A percentile compares a stretch with the other conserved stretches of the same genome.
Evolutionary conservation across 64 coral and sea anemone species (phyloP).

Genomic region (Montipora foliosa): DNA sequence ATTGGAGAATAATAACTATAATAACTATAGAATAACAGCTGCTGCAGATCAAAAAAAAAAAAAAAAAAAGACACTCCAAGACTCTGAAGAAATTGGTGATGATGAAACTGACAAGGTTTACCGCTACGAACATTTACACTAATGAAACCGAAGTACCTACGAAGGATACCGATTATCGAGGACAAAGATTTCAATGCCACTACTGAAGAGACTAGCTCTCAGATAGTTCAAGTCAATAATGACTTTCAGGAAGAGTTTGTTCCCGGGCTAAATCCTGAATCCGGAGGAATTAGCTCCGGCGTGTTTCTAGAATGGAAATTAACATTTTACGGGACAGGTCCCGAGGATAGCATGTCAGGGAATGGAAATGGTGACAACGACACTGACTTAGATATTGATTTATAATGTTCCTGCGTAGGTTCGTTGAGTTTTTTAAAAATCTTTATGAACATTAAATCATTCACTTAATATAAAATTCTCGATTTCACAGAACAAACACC

Average conservation of each 20-base stretch:
- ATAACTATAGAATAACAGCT: neutral
- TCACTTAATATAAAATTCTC: neutral
- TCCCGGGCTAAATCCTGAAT: constrained; percentile 91
- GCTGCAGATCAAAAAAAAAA: neutral
- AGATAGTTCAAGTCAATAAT: constrained; percentile 97
- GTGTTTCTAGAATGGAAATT: constrained; percentile 92
- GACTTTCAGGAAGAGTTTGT: constrained; percentile 96
- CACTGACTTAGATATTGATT: constrained; percentile 15
- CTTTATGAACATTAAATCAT: neutral
- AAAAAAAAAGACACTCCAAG: constrained; percentile 22
- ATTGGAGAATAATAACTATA: constrained; percentile 4
- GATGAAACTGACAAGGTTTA: constrained; percentile 84
- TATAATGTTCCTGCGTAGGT: neutral
- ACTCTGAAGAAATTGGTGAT: constrained; percentile 27
- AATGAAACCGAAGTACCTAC: constrained; percentile 9
- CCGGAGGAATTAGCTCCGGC: constrained; percentile 86
- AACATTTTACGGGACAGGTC: constrained; percentile 91
- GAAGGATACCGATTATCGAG: constrained; percentile 62
- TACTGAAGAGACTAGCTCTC: constrained; percentile 92
- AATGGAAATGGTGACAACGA: constrained; percentile 42
- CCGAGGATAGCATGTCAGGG: constrained; percentile 28
- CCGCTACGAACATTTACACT: constrained; percentile 81
- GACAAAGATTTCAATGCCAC: constrained; percentile 87
- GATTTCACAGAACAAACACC: too few relatives aligned
- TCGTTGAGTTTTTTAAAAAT: neutral